A percentile compares a stretch with the other conserved stretches of the same genome.
Conservation (phyloP, 2,797 vertebrate species). For the Intellagama lesueurii region DNA sequence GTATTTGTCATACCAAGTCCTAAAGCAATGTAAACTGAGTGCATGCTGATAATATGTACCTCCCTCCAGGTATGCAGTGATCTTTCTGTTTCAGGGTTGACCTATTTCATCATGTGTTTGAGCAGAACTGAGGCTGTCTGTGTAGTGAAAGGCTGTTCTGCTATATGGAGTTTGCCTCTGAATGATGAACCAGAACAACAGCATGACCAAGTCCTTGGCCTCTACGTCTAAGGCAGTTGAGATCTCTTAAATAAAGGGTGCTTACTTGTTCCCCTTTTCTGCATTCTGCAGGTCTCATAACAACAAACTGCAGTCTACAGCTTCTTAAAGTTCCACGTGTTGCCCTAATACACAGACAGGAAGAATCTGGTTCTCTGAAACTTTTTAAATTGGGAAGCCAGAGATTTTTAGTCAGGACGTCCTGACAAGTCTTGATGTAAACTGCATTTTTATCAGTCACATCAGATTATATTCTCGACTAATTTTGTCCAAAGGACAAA, state of each 20-base stretch:
- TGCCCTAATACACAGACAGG: conserved; percentile 77
- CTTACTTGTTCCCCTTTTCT: conserved; percentile 89
- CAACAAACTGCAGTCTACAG: conserved; percentile 97
- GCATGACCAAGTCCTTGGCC: conserved; percentile 78
- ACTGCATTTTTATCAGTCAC: conserved; percentile 83
- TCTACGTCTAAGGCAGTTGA: conserved; percentile 73
- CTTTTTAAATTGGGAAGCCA: conserved; percentile 82
- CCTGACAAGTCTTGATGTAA: conserved; percentile 83
- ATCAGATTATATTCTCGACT: conserved; percentile 81
- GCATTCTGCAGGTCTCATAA: conserved; percentile 96
- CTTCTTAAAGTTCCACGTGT: conserved; percentile 90
- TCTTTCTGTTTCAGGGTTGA: conserved; percentile 50
- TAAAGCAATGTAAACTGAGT: conserved; percentile 58
- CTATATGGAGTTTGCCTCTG: conserved; percentile 34
- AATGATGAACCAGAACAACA: conserved; percentile 71
- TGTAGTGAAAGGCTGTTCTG: conserved; percentile 43
- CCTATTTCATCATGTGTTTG: conserved; percentile 59
- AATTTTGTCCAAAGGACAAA: conserved; percentile 87
- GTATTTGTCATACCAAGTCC: conserved; percentile 22
- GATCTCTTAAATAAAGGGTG: conserved; percentile 79
- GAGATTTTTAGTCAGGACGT: conserved; percentile 82
- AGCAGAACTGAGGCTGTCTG: conserved; percentile 50
- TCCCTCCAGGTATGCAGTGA: conserved; percentile 54
- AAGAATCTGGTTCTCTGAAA: conserved; percentile 86
- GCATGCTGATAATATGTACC: conserved; percentile 50